Evolutionary conservation across 2,797 vertebrate genomes (phyloP), one percentile per base, ranked within the genome.

Genomic region (Acropternis orthonyx): DNA sequence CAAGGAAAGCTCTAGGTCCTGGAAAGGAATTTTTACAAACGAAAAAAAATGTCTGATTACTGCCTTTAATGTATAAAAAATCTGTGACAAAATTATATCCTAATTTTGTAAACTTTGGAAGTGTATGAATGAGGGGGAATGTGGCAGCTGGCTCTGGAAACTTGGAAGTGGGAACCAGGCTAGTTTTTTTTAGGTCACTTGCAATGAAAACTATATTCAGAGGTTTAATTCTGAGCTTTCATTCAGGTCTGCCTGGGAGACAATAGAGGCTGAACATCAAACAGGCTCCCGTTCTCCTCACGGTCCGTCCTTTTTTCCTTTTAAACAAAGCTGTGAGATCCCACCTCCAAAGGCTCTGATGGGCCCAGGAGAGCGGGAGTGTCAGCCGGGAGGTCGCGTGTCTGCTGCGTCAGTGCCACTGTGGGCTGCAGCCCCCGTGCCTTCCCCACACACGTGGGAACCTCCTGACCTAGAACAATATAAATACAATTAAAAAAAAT

Each of bases 181-280:
- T 61, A 74, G 58, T 93, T 92, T 87, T 72, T 94, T 92, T 95
- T 89, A 44, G 84, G 86, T 91, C 88, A 18, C 72, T 92, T 79
- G 66, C 89, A 83, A 68, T 78, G 92, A 96, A 88, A 85, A 74
- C 68, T 74, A 1, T 71, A 85, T 51, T 91, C 82, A 62, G 67
- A 88, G 85, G 74, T 49, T 94, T 86, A 81, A 96, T 95, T 95
- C 95, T 43, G 19, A 22, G 95, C 96, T 96, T 96, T 97, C 95
- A 80, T 93, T 95, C 81, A 59, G 88, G 76, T 73, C 76, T 87
- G 85, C 96, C 96, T 96, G 94, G 62, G 77, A 97, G 96, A 97
- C 94, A 96, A 65, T 91, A 94, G 88, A 94, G 92, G 87, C 97
- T 88, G 93, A 95, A 96, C 97, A 95, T 89, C 95, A 96, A 95